Evolutionary conservation across 2,888 invertebrate genomes (phyloP).

Genomic region (Cheilosia impressa): DNA sequence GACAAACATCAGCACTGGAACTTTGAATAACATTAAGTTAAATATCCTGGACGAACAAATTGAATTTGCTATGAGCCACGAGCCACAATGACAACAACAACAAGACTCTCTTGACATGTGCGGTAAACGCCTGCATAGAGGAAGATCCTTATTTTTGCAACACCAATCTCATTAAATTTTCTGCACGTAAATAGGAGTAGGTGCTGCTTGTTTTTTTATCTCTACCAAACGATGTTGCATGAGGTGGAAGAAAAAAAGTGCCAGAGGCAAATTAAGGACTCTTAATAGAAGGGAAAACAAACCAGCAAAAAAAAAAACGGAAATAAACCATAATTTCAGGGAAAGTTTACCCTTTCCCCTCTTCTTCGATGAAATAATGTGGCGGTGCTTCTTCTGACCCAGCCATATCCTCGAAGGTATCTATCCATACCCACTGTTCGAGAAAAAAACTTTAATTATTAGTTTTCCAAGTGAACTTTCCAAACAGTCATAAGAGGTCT

Average conservation of each 20-base stretch:
- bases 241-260: slow-evolving; percentile 16
- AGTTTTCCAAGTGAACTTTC: slow-evolving; percentile 68
- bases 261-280: slow-evolving; percentile 47
- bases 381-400: neutral
- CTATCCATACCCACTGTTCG: neutral
- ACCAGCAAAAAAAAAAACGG: neutral
- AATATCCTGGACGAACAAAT: slow-evolving; percentile 70
- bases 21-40: slow-evolving; percentile 71
- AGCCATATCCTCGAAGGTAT: slow-evolving; percentile 3
- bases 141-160: slow-evolving; percentile 35
- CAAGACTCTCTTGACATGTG: slow-evolving; percentile 13
- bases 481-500: slow-evolving; percentile 48
- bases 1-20: slow-evolving; percentile 62
- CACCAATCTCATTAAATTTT: slow-evolving; percentile 60
- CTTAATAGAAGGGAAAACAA: slow-evolving; percentile 39
- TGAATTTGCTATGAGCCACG: slow-evolving; percentile 66
- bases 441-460: slow-evolving; percentile 60
- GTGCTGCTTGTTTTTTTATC: slow-evolving; percentile 5
- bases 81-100: slow-evolving; percentile 14
- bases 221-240: neutral
- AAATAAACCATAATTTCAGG: slow-evolving; percentile 23
- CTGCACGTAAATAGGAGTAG: slow-evolving; percentile 25
- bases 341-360: neutral
- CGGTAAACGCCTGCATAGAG: slow-evolving; percentile 13
- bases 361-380: slow-evolving; percentile 8